Conservation (phyloP, 1,140 invertebrate species). For the Cyclina sinensis region DNA sequence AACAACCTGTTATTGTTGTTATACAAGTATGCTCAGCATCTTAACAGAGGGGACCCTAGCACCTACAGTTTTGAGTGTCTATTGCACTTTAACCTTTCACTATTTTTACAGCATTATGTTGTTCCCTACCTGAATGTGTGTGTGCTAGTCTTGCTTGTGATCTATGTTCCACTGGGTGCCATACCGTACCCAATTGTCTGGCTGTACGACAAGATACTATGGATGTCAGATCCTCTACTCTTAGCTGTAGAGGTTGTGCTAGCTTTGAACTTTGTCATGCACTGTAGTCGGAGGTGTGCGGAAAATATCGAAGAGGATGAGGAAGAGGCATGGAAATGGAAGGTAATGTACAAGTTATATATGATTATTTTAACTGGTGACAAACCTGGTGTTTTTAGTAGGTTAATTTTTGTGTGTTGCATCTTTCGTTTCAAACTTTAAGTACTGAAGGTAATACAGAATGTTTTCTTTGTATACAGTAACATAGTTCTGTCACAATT, state of each 20-base stretch:
- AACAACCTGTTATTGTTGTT: too few relatives aligned
- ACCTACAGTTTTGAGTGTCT: too few relatives aligned
- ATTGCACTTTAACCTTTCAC: neutral
- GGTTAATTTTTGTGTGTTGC: too few relatives aligned
- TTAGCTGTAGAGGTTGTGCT: conserved; percentile 47
- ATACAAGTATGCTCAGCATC: too few relatives aligned
- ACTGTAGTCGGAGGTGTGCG: conserved; percentile 51
- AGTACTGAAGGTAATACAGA: too few relatives aligned
- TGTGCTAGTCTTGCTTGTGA: conserved; percentile 11
- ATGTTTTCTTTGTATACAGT: too few relatives aligned
- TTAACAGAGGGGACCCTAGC: too few relatives aligned
- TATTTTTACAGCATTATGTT: conserved; percentile 51
- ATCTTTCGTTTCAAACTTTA: too few relatives aligned
- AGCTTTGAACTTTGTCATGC: conserved; percentile 64
- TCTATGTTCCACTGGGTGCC: conserved; percentile 40
- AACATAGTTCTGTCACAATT: too few relatives aligned
- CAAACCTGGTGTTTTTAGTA: too few relatives aligned
- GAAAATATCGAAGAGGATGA: conserved; percentile 65
- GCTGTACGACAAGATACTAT: conserved; percentile 59
- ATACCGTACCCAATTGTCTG: conserved; percentile 56
- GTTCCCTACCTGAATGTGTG: conserved; percentile 49
- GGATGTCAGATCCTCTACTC: conserved; percentile 53
- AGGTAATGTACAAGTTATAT: too few relatives aligned
- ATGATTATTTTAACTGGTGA: too few relatives aligned
- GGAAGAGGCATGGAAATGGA: conserved; percentile 67